Evolutionary conservation across 2,888 invertebrate genomes (phyloP).

Genomic region (Ophion slaviceki): DNA sequence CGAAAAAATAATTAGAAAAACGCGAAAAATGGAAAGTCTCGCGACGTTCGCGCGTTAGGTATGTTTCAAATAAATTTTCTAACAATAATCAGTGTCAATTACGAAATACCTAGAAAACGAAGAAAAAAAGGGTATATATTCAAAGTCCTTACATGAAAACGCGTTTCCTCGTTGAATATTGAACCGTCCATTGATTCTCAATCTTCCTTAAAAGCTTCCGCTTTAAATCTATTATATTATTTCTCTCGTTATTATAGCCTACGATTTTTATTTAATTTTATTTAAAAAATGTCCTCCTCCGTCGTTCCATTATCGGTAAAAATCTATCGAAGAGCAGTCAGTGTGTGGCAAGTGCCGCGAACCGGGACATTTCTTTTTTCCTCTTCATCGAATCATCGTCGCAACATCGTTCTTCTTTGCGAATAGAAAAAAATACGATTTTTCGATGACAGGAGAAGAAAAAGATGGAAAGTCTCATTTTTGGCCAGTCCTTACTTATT

Average conservation of each 20-base stretch:
- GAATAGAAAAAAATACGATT: not conserved
- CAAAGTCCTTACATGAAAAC: slow-evolving; percentile 64
- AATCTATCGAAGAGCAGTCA: slow-evolving; percentile 69
- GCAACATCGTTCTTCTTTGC: not conserved
- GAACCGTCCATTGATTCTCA: slow-evolving; percentile 29
- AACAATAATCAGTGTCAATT: not conserved
- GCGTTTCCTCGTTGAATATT: slow-evolving; percentile 54
- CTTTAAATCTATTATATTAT: slow-evolving; percentile 52
- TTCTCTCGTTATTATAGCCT: slow-evolving; percentile 41
- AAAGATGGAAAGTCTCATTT: slow-evolving; percentile 23
- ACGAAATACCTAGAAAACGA: slow-evolving; percentile 12
- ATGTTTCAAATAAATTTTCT: not conserved
- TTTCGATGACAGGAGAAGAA: not conserved
- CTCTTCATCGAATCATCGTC: not conserved
- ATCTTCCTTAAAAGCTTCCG: slow-evolving; percentile 20
- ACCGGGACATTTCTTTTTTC: not conserved
- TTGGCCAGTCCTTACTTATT: slow-evolving; percentile 49
- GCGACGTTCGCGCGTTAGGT: not conserved
- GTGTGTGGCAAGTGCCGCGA: slow-evolving; percentile 59
- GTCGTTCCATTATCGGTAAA: slow-evolving; percentile 53
- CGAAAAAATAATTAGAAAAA: slow-evolving; percentile 13
- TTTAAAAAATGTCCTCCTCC: slow-evolving; percentile 22
- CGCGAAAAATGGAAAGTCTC: slow-evolving; percentile 46
- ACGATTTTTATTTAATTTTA: slow-evolving; percentile 33
- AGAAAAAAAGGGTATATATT: slow-evolving; percentile 44